phyloP scores from a whole-genome alignment of 2,888 invertebrate species.

The Eristalis pertinax region DNA sequence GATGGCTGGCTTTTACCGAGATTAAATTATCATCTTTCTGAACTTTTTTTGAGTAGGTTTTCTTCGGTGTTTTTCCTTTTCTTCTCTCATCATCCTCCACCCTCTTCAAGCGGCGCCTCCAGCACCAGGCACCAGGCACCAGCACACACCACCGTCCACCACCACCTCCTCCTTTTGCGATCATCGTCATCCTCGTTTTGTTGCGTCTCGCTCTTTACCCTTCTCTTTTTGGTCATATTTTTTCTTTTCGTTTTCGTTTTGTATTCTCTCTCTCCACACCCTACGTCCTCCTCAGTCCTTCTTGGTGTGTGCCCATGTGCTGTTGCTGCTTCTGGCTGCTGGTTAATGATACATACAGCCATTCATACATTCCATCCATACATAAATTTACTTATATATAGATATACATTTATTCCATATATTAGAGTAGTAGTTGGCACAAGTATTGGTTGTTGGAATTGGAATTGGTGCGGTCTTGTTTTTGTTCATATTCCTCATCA shows the following conservation, averaged over 20 bases:
- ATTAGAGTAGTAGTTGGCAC: slow-evolving; percentile 52
- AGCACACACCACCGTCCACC: too few species aligned
- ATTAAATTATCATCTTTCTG: slow-evolving; percentile 18
- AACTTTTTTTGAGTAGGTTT: slow-evolving; percentile 61
- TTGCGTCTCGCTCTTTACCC: slow-evolving; percentile 46
- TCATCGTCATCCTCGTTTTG: not conserved
- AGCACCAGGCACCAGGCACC: too few species aligned
- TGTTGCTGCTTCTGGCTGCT: slow-evolving; percentile 39
- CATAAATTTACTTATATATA: slow-evolving; percentile 26
- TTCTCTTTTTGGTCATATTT: slow-evolving; percentile 23
- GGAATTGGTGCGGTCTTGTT: slow-evolving; percentile 70
- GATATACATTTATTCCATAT: not conserved
- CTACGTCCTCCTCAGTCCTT: not conserved
- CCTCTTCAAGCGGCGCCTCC: not conserved
- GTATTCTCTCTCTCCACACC: not conserved
- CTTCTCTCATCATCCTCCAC: slow-evolving; percentile 22
- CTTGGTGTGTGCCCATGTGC: slow-evolving; percentile 32
- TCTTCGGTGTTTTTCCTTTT: slow-evolving; percentile 37
- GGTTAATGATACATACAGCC: slow-evolving; percentile 53
- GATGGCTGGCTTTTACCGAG: slow-evolving; percentile 44
- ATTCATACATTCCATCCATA: slow-evolving; percentile 19
- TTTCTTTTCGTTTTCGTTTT: not conserved
- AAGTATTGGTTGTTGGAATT: slow-evolving; percentile 70
- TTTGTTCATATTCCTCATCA: slow-evolving; percentile 71
- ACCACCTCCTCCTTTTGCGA: not conserved